Evolutionary conservation across 2,113 vertebrate genomes (phyloP).

Genomic region (Hypomesus transpacificus): DNA sequence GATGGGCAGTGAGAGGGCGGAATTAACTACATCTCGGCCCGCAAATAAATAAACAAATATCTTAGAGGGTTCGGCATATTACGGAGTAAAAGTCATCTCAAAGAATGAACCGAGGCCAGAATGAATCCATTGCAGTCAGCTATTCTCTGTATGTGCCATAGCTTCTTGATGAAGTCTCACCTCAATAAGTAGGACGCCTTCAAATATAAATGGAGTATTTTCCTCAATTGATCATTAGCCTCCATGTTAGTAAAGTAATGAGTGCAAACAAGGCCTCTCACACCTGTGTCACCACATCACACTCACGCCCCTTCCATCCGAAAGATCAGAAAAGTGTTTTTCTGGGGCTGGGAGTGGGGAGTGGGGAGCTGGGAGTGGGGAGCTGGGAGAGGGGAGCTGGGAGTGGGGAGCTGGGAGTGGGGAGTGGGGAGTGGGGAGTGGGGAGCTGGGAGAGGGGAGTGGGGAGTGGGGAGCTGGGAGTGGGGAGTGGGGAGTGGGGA

Average conservation of each 20-base stretch:
- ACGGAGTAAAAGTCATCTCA: neutral
- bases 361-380: no score
- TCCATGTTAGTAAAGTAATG: conserved; percentile 52
- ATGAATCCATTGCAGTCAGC: neutral
- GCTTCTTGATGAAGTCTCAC: conserved; percentile 55
- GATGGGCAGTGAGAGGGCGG: conserved; percentile 60
- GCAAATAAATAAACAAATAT: conserved; percentile 25
- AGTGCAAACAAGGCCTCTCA: conserved; percentile 45
- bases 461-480: no score
- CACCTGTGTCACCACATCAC: conserved; percentile 37
- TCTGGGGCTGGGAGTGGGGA: neutral
- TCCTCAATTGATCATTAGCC: conserved; percentile 52
- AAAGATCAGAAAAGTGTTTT: conserved; percentile 19
- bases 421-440: no score
- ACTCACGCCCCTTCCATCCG: conserved; percentile 10
- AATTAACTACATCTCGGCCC: conserved; percentile 38
- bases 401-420: no score
- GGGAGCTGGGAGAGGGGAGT: no score
- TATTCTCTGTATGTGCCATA: conserved; percentile 39
- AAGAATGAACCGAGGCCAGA: neutral
- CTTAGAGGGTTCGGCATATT: conserved; percentile 12
- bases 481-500: no score
- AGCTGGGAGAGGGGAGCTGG: no score
- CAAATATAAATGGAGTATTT: conserved; percentile 47
- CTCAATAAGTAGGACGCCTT: conserved; percentile 43